Evolutionary conservation across 2,888 invertebrate species (phyloP).

Genomic region (Dioctria rufipes): DNA sequence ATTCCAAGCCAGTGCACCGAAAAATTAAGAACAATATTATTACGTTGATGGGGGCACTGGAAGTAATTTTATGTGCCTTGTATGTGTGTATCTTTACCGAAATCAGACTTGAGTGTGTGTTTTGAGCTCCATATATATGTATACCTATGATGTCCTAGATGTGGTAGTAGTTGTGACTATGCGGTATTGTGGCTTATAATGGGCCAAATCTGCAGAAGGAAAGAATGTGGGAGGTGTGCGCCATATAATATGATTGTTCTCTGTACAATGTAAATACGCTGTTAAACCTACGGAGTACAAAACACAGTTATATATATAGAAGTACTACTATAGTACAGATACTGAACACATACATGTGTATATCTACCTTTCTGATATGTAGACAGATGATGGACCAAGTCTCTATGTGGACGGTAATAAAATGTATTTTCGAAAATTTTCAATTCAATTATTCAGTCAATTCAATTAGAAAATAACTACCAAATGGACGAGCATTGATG

Average conservation of each 20-base stretch:
- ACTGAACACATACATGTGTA: neutral
- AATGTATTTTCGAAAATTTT: slow-evolving; percentile 10
- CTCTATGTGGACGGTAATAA: neutral
- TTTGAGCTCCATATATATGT: neutral
- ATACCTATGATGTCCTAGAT: neutral
- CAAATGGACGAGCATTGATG: slow-evolving; percentile 32
- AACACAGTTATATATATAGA: too few species aligned
- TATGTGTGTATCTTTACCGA: neutral
- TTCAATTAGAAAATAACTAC: slow-evolving; percentile 51
- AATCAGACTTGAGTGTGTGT: neutral
- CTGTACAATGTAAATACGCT: too few species aligned
- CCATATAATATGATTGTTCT: too few species aligned
- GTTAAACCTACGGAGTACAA: too few species aligned
- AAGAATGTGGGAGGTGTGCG: too few species aligned
- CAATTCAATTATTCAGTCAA: slow-evolving; percentile 40
- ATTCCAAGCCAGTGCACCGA: slow-evolving; percentile 50
- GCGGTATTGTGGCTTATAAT: too few species aligned
- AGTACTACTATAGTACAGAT: neutral
- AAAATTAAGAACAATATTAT: slow-evolving; percentile 47
- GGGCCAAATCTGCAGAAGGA: too few species aligned
- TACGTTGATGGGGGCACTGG: neutral
- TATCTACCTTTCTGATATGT: neutral
- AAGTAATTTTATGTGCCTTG: neutral
- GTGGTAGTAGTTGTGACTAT: neutral
- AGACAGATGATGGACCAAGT: neutral